Evolutionary conservation across 2,797 vertebrate species (phyloP).

Genomic region (Kryptolebias ocellatus): DNA sequence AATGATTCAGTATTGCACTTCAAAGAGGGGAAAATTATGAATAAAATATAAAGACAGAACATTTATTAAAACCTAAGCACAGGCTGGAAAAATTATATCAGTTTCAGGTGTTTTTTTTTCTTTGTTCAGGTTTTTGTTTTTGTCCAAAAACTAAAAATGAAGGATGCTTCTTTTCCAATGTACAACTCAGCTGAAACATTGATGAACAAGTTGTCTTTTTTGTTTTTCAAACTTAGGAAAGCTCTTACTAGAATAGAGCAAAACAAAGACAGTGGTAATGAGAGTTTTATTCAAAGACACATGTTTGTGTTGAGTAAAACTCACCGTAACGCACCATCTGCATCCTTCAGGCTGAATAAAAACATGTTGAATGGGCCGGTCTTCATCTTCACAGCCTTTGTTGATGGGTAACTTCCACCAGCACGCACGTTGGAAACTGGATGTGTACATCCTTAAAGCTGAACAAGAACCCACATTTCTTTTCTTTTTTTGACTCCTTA

Average conservation of each 20-base stretch:
- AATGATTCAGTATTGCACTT: background rate
- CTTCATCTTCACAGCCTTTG: slow-evolving; percentile 11
- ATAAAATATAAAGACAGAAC: background rate
- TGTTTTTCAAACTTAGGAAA: too few relatives aligned
- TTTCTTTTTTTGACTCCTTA: too few relatives aligned
- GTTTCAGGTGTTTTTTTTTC: background rate
- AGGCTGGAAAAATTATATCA: background rate
- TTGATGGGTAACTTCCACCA: background rate
- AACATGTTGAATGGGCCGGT: background rate
- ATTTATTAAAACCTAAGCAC: background rate
- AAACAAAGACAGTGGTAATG: background rate
- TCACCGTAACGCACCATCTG: slow-evolving; percentile 9
- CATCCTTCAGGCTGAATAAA: slow-evolving; percentile 14
- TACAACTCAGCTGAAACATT: background rate
- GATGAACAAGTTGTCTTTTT: too few relatives aligned
- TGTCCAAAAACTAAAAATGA: background rate
- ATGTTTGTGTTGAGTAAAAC: slow-evolving; percentile 7
- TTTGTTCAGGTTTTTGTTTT: background rate
- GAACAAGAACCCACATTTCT: background rate
- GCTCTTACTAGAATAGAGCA: background rate
- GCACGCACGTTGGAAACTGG: background rate
- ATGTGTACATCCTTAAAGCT: background rate
- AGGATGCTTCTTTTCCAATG: background rate
- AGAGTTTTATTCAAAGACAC: background rate
- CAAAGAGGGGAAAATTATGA: too few relatives aligned